Percentiles rank a stretch among this genome's conserved stretches.
Evolutionary conservation across 2,113 vertebrate species (phyloP).

Genomic region (Caranx ignobilis): DNA sequence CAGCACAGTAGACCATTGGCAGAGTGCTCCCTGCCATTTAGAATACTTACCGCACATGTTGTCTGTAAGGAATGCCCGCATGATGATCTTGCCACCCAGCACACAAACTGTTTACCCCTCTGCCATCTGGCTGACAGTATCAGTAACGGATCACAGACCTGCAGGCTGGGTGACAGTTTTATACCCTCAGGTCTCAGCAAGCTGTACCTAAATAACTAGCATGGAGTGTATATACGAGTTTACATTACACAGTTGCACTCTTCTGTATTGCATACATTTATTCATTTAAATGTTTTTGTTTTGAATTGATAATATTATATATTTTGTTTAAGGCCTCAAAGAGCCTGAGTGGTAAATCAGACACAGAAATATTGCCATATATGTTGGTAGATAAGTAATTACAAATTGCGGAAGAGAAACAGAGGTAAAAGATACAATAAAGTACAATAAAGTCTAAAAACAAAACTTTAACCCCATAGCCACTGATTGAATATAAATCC

Average conservation of each 20-base stretch:
- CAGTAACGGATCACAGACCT: slow-evolving; percentile 47
- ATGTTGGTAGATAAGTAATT: not conserved
- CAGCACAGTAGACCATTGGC: slow-evolving; percentile 21
- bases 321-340: not conserved
- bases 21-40: slow-evolving; percentile 14
- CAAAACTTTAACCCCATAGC: not conserved
- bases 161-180: slow-evolving; percentile 15
- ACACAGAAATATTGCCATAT: not conserved
- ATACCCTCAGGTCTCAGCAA: not conserved
- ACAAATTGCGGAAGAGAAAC: not conserved
- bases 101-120: slow-evolving; percentile 55
- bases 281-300: not conserved
- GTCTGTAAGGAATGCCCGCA: slow-evolving; percentile 36
- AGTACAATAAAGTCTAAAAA: not conserved
- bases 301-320: not conserved
- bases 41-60: slow-evolving; percentile 41
- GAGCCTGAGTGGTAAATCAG: not conserved
- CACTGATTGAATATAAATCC: not conserved
- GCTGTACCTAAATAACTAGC: not conserved
- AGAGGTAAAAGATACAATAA: not conserved
- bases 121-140: slow-evolving; percentile 56
- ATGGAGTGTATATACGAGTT: not conserved
- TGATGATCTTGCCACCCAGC: slow-evolving; percentile 54
- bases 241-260: not conserved
- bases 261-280: not conserved